Evolutionary conservation across 2,888 invertebrate species (phyloP).

Genomic region (Spisula subtruncata): DNA sequence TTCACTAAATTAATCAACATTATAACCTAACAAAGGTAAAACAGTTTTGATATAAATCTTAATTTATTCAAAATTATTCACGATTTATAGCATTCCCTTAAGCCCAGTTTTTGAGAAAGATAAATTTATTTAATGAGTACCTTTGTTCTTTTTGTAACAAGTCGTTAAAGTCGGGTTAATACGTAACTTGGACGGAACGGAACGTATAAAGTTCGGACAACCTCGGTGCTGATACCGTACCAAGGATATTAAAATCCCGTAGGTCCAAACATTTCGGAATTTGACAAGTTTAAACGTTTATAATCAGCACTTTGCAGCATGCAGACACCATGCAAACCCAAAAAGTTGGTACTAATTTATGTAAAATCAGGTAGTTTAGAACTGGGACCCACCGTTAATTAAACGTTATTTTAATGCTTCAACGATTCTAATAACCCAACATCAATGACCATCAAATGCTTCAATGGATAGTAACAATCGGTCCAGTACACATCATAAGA

Average conservation of each 20-base stretch:
- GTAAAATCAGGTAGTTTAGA: too few species aligned
- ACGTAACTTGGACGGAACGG: neutral
- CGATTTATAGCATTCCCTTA: neutral
- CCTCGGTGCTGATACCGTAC: too few species aligned
- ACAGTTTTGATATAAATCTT: conserved; percentile 14
- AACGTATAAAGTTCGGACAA: too few species aligned
- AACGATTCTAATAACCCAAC: too few species aligned
- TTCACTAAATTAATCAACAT: neutral
- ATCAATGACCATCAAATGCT: neutral
- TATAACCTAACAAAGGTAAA: neutral
- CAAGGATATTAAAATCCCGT: too few species aligned
- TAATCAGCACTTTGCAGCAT: too few species aligned
- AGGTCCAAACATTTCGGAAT: too few species aligned
- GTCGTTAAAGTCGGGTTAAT: neutral
- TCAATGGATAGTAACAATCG: neutral
- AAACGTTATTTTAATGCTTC: too few species aligned
- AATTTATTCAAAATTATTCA: conserved; percentile 29
- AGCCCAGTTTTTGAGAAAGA: conserved; percentile 13
- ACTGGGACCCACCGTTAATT: too few species aligned
- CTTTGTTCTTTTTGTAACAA: neutral
- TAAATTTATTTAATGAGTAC: neutral
- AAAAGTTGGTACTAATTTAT: too few species aligned
- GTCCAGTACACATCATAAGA: neutral
- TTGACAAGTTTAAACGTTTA: too few species aligned
- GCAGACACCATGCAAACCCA: too few species aligned